Conservation (phyloP, 2,113 vertebrate genomes). For the Fulmarus glacialis region DNA sequence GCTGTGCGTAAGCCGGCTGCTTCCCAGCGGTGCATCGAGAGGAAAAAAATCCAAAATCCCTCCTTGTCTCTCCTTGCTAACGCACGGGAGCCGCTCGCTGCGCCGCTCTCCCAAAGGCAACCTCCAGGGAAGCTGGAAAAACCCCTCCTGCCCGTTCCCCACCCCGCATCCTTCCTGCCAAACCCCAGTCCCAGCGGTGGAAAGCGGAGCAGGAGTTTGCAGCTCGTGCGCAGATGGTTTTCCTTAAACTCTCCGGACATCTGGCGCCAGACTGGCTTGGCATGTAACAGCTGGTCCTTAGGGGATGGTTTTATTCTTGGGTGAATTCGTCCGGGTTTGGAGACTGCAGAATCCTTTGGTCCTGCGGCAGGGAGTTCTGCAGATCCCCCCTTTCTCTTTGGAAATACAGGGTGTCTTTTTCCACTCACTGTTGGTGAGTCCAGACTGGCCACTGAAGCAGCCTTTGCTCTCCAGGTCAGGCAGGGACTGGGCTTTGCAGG, state of each 20-base stretch:
- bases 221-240: background rate
- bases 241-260: background rate
- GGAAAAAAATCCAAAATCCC: background rate
- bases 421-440: background rate
- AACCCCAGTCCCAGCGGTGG: background rate
- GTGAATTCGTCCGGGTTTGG: background rate
- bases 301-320: background rate
- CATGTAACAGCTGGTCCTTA: background rate
- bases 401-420: background rate
- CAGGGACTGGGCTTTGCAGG: background rate
- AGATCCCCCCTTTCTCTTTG: background rate
- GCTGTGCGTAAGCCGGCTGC: fast-evolving
- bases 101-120: background rate
- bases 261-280: background rate
- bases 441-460: background rate
- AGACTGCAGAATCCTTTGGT: background rate
- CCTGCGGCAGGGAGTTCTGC: background rate
- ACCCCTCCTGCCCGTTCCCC: background rate
- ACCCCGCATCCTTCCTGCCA: fast-evolving
- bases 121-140: background rate
- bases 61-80: background rate
- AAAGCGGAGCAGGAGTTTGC: background rate
- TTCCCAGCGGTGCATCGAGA: fast-evolving
- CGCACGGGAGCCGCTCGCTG: fast-evolving
- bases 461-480: background rate